Evolutionary conservation across 2,797 vertebrate genomes (phyloP).

Genomic region (Hafferia zeledoni): DNA sequence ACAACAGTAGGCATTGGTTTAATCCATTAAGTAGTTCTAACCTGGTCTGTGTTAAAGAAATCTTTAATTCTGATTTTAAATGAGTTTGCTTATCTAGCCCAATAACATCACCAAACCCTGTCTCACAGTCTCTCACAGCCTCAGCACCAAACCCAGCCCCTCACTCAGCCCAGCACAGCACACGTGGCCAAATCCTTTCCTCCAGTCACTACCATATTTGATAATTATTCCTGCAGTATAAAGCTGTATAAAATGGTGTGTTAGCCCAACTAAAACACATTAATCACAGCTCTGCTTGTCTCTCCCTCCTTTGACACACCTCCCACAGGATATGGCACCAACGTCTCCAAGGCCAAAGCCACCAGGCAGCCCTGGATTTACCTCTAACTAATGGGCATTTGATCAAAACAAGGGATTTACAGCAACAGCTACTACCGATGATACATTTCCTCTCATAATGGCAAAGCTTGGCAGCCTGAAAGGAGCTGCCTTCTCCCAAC

Average conservation of each 20-base stretch:
- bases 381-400: neutral
- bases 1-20: neutral
- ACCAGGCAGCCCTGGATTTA: neutral
- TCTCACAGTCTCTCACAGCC: neutral
- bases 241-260: neutral
- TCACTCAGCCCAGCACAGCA: neutral
- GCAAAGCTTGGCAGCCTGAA: neutral
- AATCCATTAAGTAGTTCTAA: neutral
- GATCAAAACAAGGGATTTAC: neutral
- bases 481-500: neutral
- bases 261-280: neutral
- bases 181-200: neutral
- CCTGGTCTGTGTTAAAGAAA: neutral
- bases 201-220: fast-evolving
- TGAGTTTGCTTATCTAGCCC: neutral
- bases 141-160: neutral
- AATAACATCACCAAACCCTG: neutral
- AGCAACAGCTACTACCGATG: neutral
- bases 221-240: neutral
- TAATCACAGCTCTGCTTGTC: neutral
- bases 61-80: neutral
- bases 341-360: neutral
- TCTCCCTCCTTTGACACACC: neutral
- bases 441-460: neutral
- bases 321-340: neutral